Conservation (phyloP, 2,888 invertebrate species). For the Eupithecia inturbata region DNA sequence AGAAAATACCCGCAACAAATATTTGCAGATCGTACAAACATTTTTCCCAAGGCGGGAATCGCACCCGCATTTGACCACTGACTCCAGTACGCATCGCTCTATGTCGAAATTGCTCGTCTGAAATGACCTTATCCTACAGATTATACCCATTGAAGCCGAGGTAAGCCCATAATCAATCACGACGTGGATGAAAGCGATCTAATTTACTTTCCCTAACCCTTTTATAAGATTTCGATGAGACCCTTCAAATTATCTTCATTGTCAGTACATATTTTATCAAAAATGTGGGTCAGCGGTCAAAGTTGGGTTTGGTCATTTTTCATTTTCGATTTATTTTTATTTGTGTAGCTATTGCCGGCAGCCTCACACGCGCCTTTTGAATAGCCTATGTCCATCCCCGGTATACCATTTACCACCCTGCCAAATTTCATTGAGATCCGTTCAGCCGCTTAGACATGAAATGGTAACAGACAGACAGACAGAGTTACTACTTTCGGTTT, state of each 20-base stretch:
- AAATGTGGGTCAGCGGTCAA: slow-evolving; percentile 22
- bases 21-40: too few relatives aligned
- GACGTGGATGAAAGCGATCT: slow-evolving; percentile 49
- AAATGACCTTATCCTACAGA: slow-evolving; percentile 37
- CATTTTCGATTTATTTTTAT: background rate
- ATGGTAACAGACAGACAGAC: too few relatives aligned
- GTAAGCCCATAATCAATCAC: slow-evolving; percentile 56
- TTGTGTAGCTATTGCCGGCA: background rate
- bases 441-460: too few relatives aligned
- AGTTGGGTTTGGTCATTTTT: slow-evolving; percentile 1
- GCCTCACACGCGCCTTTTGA: too few relatives aligned
- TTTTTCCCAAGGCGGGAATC: too few relatives aligned
- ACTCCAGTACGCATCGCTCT: background rate
- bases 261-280: slow-evolving; percentile 36
- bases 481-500: too few relatives aligned
- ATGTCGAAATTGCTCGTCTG: background rate
- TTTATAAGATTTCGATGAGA: slow-evolving; percentile 43
- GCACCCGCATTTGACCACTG: too few relatives aligned
- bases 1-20: too few relatives aligned
- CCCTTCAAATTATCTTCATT: slow-evolving; percentile 41
- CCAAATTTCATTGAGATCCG: too few relatives aligned
- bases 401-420: too few relatives aligned
- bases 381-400: too few relatives aligned
- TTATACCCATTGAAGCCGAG: slow-evolving; percentile 45
- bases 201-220: slow-evolving; percentile 51